Conservation (phyloP, 2,888 invertebrate genomes). For the Parnassius mnemosyne region DNA sequence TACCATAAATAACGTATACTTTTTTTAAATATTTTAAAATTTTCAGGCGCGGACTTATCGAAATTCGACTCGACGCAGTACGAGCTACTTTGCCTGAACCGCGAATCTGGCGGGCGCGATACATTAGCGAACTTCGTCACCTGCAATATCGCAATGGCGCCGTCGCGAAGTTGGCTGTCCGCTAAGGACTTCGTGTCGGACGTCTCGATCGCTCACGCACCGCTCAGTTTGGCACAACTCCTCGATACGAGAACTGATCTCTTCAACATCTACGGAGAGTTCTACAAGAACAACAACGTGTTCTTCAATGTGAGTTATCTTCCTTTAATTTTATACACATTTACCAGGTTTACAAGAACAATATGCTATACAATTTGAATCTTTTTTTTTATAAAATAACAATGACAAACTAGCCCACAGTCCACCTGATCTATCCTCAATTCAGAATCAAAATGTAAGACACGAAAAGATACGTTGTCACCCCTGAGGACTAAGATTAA, state of each 20-base stretch:
- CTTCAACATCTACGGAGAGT: conserved; percentile 84
- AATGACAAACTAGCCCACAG: too few relatives aligned
- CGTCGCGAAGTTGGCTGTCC: conserved; percentile 78
- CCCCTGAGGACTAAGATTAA: too few relatives aligned
- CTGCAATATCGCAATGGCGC: conserved; percentile 83
- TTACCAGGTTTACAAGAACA: too few relatives aligned
- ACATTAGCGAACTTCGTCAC: conserved; percentile 72
- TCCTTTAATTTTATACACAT: background rate
- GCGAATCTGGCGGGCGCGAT: conserved; percentile 74
- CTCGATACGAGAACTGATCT: conserved; percentile 80
- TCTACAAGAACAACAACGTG: conserved; percentile 72
- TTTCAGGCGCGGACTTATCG: conserved; percentile 79
- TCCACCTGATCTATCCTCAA: too few relatives aligned
- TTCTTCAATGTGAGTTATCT: conserved; percentile 67
- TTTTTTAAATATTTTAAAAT: too few relatives aligned
- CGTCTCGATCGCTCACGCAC: conserved; percentile 84
- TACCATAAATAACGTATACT: too few relatives aligned
- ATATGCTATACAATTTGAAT: too few relatives aligned
- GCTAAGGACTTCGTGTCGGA: conserved; percentile 72
- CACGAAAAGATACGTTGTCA: too few relatives aligned
- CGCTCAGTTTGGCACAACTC: conserved; percentile 79
- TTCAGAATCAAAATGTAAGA: too few relatives aligned
- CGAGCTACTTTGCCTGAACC: conserved; percentile 82
- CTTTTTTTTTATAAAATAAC: too few relatives aligned
- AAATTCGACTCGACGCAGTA: conserved; percentile 77